Evolutionary conservation across 2,888 invertebrate genomes (phyloP).

Genomic region (Tipula confusa): DNA sequence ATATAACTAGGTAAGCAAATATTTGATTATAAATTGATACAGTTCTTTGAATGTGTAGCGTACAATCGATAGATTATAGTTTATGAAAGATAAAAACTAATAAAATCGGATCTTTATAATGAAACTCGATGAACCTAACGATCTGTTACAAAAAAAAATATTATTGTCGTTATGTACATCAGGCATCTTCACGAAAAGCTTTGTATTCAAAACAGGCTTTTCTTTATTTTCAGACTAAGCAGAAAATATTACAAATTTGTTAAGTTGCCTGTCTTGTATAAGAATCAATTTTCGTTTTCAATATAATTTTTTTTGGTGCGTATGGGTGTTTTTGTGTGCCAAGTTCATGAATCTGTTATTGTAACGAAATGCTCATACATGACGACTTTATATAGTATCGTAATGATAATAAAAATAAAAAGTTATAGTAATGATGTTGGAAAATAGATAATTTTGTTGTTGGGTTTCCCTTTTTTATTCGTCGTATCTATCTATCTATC

Average conservation of each 20-base stretch:
- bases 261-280: background rate
- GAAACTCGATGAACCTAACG: background rate
- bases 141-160: conserved; percentile 14
- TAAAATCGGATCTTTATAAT: background rate
- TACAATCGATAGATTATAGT: background rate
- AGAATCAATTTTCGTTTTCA: conserved; percentile 4
- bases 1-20: background rate
- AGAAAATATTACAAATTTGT: background rate
- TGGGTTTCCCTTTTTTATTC: background rate
- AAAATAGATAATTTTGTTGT: background rate
- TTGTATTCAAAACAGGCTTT: background rate
- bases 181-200: background rate
- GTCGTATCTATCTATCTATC: background rate
- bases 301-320: background rate
- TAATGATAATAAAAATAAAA: background rate
- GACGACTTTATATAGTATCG: background rate
- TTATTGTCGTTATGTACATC: background rate
- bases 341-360: background rate
- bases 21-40: background rate
- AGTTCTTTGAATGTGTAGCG: background rate
- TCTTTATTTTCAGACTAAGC: background rate
- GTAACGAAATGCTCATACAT: background rate
- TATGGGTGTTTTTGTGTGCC: background rate
- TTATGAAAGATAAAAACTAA: background rate
- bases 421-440: background rate